Evolutionary conservation across 2,113 vertebrate genomes (phyloP).

Genomic region (Lampris incognitus): DNA sequence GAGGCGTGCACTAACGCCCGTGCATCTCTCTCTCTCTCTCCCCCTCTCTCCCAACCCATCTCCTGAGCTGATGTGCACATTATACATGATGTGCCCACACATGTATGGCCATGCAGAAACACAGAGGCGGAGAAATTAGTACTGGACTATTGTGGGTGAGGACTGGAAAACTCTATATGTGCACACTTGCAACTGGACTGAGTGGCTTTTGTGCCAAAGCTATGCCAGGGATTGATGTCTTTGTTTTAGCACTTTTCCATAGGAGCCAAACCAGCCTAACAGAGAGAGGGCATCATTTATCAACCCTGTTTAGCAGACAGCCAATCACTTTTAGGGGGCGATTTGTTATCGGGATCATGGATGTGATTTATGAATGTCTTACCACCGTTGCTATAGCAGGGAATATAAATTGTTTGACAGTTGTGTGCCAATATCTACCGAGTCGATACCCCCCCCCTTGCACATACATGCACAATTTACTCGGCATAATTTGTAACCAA

Average conservation of each 20-base stretch:
- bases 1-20: constrained; percentile 63
- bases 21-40: constrained; percentile 49
- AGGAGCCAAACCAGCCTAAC: no score
- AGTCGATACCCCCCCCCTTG: neutral
- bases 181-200: constrained; percentile 18
- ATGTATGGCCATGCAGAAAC: constrained; percentile 30
- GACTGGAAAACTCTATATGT: constrained; percentile 35
- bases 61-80: neutral
- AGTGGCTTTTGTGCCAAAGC: neutral
- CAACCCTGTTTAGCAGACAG: constrained; percentile 11
- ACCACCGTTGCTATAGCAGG: neutral
- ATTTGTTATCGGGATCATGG: constrained; percentile 7
- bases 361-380: constrained; percentile 33
- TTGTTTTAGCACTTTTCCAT: neutral
- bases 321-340: constrained; percentile 15
- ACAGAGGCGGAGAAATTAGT: constrained; percentile 10
- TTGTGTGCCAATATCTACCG: neutral
- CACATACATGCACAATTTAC: constrained; percentile 1
- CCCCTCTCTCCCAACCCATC: constrained; percentile 23
- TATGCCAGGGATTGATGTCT: constrained; percentile 1
- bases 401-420: neutral
- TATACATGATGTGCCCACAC: constrained; percentile 41
- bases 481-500: neutral
- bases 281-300: neutral
- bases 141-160: neutral